Conservation (phyloP, 2,113 vertebrate genomes). For the Erythrolamprus reginae region DNA sequence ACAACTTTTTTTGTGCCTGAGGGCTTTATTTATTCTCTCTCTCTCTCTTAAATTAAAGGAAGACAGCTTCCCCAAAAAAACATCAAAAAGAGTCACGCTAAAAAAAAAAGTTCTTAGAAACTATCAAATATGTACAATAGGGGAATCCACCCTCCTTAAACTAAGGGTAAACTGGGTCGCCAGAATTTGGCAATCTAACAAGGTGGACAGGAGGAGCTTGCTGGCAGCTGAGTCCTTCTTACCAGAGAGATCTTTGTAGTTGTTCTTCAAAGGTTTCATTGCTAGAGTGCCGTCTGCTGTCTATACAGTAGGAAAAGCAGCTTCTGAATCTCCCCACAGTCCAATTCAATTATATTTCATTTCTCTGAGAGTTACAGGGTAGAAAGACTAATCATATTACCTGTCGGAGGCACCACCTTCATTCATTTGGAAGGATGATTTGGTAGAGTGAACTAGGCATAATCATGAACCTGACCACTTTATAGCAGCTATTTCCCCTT, state of each 20-base stretch:
- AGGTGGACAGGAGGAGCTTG: neutral
- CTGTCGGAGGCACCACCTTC: constrained; percentile 16
- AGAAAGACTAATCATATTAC: constrained; percentile 31
- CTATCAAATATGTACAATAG: neutral
- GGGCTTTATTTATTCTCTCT: neutral
- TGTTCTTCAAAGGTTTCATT: neutral
- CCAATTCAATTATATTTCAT: constrained; percentile 5
- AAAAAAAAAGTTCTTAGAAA: too few species aligned
- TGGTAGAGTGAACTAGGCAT: constrained; percentile 53
- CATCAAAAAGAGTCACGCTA: neutral
- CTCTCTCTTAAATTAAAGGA: neutral
- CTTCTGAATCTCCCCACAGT: neutral
- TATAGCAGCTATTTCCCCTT: constrained; percentile 49
- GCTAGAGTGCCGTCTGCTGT: neutral
- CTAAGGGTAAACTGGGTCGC: neutral
- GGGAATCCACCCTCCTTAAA: neutral
- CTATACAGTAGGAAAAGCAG: neutral
- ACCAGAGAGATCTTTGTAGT: neutral
- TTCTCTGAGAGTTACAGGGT: constrained; percentile 32
- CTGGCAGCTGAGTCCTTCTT: neutral
- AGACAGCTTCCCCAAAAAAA: neutral
- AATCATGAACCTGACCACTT: constrained; percentile 57
- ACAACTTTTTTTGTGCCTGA: neutral
- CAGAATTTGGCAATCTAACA: neutral
- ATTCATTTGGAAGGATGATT: constrained; percentile 44